A percentile compares a stretch with the other conserved stretches of the same genome.
Evolutionary conservation across 2,113 vertebrate genomes (phyloP).

Genomic region (Hystrix brachyura): DNA sequence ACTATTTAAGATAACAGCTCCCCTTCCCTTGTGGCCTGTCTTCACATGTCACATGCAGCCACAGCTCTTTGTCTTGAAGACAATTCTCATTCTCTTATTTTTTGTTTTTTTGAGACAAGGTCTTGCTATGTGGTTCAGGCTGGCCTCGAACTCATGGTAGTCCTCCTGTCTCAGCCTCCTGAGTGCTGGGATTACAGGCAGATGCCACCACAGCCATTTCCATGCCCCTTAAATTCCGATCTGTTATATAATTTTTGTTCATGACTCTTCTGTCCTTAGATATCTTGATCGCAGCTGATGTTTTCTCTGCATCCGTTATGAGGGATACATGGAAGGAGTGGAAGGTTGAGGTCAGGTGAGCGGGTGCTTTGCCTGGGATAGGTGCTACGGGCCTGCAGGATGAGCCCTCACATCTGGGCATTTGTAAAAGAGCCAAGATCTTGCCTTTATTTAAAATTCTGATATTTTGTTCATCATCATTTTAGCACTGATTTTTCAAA

Average conservation of each 20-base stretch:
- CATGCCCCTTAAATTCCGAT: neutral
- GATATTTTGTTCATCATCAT: neutral
- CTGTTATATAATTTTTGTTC: neutral
- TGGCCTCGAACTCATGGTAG: neutral
- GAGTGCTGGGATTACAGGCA: neutral
- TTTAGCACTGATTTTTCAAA: neutral
- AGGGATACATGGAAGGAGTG: neutral
- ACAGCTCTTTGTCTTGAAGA: constrained; percentile 59
- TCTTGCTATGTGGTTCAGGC: neutral
- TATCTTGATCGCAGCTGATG: constrained; percentile 1
- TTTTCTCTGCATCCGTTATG: neutral
- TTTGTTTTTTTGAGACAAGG: neutral
- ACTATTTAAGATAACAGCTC: neutral
- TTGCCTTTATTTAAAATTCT: neutral
- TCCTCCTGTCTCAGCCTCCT: neutral
- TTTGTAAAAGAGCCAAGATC: neutral
- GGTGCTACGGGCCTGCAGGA: neutral
- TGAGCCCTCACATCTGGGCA: neutral
- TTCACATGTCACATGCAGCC: neutral
- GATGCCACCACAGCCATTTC: neutral
- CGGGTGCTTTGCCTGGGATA: neutral
- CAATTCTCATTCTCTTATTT: neutral
- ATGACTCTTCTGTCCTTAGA: neutral
- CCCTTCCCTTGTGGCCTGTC: neutral
- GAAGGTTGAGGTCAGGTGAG: neutral